Base-by-base conservation (phyloP, 2,888 invertebrate species). In the Lithodes maja region DNA sequence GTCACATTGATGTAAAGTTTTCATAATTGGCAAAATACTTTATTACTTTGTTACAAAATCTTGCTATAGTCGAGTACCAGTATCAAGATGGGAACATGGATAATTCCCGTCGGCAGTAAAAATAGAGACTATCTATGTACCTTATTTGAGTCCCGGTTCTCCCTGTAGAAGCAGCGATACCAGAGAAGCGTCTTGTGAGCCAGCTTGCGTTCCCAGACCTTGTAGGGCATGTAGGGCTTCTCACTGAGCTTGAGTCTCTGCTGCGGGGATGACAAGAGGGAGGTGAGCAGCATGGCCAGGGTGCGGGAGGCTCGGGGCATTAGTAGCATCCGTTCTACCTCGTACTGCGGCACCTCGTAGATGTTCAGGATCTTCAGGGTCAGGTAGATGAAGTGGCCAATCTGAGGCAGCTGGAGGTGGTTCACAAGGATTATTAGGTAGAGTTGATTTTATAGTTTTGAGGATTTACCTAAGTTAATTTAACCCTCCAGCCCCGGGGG, bases 301-400 rank as follows among this genome's bases (percentile, higher is more conserved):
- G 94, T 94, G 69, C 94, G 94, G 15, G 95, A 95, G 89, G 95
- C 95, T 92, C 94, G 93, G 2, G 95, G 95, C 93, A 95, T 94
- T 17, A 95, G 93, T 68, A 95, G 93, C 94, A 95, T 95, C 69
- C 95, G 93, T 93, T 95, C 95, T 89, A 95, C 93, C 93, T 95
- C 95, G 92, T 94, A 95, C 93, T 95, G 95, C 2, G 95, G 94
- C n/a, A 95, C 93, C 90, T 95, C 94, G 61, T 94, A 94, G 86
- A 95, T 93, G 92, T 95, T 94, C 2, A 95, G 93, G 17, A 94
- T 93, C 85, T 94, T 94, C 92, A 94, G 94, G 50, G 94, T 94
- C 87, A 95, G 93, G 92, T 94, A 94, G 12, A 95, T 93, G 93
- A 95, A 95, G 91, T 94, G 94, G 50, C 95, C 95, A 89, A 95